A percentile compares a stretch with the other conserved stretches of the same genome.
These are phyloP conservation scores for Furnarius figulus DNA, from an alignment of 2,113 vertebrate species.

Conservation along the genomic window DNA sequence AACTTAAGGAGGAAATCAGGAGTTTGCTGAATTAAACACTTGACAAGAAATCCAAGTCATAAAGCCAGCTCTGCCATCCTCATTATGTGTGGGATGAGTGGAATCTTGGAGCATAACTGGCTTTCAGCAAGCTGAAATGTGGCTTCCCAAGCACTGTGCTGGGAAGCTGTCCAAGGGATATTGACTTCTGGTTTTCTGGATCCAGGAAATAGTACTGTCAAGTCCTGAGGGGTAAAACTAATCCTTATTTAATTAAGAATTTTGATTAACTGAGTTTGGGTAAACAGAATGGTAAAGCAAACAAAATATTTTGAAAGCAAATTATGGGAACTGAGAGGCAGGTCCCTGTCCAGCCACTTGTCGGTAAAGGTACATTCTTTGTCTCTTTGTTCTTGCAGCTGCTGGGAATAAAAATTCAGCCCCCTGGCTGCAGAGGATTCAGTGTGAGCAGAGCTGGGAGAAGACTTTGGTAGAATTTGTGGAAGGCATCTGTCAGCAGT, in stretches of 20 bases:
- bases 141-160: background rate
- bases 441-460: background rate
- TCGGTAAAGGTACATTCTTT: background rate
- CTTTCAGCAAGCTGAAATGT: background rate
- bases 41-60: background rate
- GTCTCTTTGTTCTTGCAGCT: background rate
- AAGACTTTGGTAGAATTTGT: background rate
- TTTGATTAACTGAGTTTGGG: conserved; percentile 45
- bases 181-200: conserved; percentile 40
- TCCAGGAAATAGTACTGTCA: conserved; percentile 40
- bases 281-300: conserved; percentile 39
- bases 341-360: background rate
- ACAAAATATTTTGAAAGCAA: conserved; percentile 18
- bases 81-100: background rate
- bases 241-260: conserved; percentile 65
- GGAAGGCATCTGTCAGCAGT: background rate
- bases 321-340: background rate
- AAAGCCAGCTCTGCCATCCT: background rate
- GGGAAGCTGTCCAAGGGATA: conserved; percentile 52
- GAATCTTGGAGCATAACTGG: background rate
- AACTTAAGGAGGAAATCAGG: background rate
- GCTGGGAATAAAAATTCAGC: background rate
- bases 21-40: background rate
- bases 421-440: background rate
- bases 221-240: conserved; percentile 50